phyloP scores from a whole-genome alignment of 2,113 vertebrate species.

The Balaeniceps rex region DNA sequence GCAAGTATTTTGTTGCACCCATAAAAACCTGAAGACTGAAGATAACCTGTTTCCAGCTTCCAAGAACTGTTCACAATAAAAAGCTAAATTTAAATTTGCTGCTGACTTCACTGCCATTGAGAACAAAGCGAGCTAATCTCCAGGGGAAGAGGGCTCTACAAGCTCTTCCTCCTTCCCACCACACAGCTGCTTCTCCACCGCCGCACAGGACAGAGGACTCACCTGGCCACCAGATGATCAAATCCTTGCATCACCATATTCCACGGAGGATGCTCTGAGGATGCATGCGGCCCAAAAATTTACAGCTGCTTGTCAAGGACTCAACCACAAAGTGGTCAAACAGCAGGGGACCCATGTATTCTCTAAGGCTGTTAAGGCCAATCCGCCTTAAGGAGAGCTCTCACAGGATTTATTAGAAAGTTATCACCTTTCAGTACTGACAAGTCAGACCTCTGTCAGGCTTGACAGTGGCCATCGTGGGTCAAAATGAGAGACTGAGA shows the following conservation, averaged over 20 bases:
- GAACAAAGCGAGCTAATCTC: neutral
- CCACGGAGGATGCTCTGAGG: neutral
- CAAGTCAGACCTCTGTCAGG: neutral
- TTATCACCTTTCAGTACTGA: neutral
- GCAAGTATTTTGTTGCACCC: neutral
- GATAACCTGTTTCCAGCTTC: neutral
- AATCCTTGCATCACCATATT: neutral
- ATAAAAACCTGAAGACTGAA: neutral
- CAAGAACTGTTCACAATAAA: neutral
- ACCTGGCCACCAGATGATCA: neutral
- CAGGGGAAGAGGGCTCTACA: neutral
- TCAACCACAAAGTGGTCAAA: neutral
- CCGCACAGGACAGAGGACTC: fast-evolving
- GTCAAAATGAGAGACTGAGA: neutral
- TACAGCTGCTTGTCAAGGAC: neutral
- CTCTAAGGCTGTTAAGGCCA: neutral
- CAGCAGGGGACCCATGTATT: neutral
- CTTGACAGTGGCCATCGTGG: neutral
- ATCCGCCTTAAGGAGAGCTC: neutral
- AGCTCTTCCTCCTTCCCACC: neutral
- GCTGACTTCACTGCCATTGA: neutral
- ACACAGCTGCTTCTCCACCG: neutral
- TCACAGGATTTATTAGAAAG: neutral
- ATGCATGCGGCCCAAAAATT: neutral
- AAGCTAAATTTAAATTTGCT: neutral